Evolutionary conservation across 2,113 vertebrate genomes (phyloP), one percentile per base, ranked within the genome.

Genomic region (Jaculus jaculus): DNA sequence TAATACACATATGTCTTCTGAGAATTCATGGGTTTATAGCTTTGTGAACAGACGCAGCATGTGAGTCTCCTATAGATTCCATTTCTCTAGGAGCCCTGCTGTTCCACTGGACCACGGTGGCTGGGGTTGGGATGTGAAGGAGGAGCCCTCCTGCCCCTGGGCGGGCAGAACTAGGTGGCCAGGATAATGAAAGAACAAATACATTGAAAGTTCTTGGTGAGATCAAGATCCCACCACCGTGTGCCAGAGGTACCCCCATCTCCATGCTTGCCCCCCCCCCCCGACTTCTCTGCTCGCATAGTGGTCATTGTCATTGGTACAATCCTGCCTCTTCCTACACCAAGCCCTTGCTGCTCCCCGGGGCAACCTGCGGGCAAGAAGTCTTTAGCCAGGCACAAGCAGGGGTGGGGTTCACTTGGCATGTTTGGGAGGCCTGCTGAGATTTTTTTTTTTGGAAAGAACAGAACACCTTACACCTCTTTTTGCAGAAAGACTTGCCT

Each of bases 231-330:
- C 80, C 68, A 69, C 28, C 5, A 32, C 34, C 42, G 0, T 7
- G 54, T 58, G 65, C 7, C 4, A 65, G 54, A 30, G 32, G 23
- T 42, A 28, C 18, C 26, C 26, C 71, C 34, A 11, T 12, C 39
- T 32, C 12, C 39, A 61, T 7, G 13, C 23, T 7, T 12, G 54
- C 21, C 34, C n/a, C 21, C 21, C 34, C n/a, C 21, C 2, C 0
- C 0, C 30, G 3, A 3, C 10, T 26, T 58, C 85, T 17, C 42
- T 30, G 37, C 58, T 17, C 23, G 9, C n/a, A 32, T 5, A 23
- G 32, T 15, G 15, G 2, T 23, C 28, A 54, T 74, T 15, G 18
- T 75, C 34, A 13, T 80, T 34, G 32, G 69, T 80, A 42, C 11
- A 28, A 61, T 7, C 16, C 65, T 60, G 39, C 63, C 34, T 72